These are phyloP conservation scores for Dryobotodes eremita DNA, from an alignment of 2,888 invertebrate genomes.

Conservation along the genomic window DNA sequence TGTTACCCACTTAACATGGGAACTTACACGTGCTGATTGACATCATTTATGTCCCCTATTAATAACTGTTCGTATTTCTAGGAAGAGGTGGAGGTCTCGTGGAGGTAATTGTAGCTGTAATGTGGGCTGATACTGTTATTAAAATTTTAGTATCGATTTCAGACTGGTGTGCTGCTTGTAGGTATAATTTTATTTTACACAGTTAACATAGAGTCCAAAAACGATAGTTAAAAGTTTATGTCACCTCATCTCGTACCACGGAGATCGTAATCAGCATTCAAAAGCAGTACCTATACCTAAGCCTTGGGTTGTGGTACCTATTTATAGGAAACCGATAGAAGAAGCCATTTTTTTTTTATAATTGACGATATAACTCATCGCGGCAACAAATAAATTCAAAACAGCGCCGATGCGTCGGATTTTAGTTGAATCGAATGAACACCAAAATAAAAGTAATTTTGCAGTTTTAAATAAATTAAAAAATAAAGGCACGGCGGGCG, in stretches of 20 bases:
- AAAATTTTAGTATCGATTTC: slow-evolving; percentile 2
- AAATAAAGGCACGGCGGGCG: no score
- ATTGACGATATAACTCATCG: no score
- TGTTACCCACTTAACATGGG: slow-evolving; percentile 34
- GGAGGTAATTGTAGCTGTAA: slow-evolving; percentile 26
- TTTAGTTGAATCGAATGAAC: no score
- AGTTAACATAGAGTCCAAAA: no score
- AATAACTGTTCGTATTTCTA: slow-evolving; percentile 33
- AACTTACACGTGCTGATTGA: slow-evolving; percentile 43
- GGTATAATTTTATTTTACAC: no score
- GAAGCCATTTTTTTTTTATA: no score
- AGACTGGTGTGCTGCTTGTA: not conserved
- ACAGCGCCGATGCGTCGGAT: no score
- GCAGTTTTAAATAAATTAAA: no score
- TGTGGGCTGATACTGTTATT: slow-evolving; percentile 3
- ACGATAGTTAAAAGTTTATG: no score
- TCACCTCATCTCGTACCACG: not conserved
- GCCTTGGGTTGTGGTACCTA: not conserved
- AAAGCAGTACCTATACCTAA: not conserved
- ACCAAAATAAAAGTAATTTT: no score
- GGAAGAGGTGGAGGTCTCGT: not conserved
- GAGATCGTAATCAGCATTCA: not conserved
- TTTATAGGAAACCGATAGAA: not conserved
- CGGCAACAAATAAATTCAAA: no score
- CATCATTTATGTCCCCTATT: slow-evolving; percentile 32